Evolutionary conservation across 1,140 invertebrate genomes (phyloP).

Genomic region (Halictus rubicundus): DNA sequence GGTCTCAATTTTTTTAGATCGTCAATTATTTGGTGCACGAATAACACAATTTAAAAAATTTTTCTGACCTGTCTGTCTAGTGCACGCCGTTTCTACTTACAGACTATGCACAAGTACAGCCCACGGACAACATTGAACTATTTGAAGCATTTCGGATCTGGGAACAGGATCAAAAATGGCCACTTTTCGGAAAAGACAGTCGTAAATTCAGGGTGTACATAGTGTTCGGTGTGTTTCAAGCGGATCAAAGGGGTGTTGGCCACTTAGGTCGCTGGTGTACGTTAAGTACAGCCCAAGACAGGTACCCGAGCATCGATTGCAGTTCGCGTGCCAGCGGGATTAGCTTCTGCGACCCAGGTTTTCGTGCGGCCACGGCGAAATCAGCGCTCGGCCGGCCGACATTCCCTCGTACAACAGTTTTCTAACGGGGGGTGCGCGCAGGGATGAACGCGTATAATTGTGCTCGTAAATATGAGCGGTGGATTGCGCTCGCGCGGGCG

Average conservation of each 20-base stretch:
- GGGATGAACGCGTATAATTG: constrained; percentile 17
- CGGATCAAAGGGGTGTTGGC: constrained; percentile 38
- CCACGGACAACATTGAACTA: no score
- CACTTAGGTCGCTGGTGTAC: constrained; percentile 45
- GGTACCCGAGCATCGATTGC: constrained; percentile 60
- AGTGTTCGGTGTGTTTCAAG: not conserved
- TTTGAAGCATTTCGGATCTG: no score
- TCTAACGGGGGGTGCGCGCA: not conserved
- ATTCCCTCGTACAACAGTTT: constrained; percentile 2
- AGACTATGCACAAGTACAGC: no score
- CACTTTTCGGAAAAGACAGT: no score
- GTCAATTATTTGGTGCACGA: no score
- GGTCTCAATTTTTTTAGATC: no score
- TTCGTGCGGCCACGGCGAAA: constrained; percentile 12
- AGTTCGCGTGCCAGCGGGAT: constrained; percentile 63
- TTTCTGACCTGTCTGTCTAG: no score
- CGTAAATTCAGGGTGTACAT: no score
- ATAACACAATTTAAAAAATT: no score
- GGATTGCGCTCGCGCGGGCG: no score
- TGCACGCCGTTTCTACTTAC: no score
- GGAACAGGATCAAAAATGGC: not conserved
- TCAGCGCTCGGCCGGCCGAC: not conserved
- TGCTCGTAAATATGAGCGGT: constrained; percentile 18
- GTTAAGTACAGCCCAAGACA: constrained; percentile 63
- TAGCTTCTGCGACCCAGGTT: constrained; percentile 50